Conservation (phyloP, 2,113 vertebrate genomes). For the Eretmodus cyanostictus region DNA sequence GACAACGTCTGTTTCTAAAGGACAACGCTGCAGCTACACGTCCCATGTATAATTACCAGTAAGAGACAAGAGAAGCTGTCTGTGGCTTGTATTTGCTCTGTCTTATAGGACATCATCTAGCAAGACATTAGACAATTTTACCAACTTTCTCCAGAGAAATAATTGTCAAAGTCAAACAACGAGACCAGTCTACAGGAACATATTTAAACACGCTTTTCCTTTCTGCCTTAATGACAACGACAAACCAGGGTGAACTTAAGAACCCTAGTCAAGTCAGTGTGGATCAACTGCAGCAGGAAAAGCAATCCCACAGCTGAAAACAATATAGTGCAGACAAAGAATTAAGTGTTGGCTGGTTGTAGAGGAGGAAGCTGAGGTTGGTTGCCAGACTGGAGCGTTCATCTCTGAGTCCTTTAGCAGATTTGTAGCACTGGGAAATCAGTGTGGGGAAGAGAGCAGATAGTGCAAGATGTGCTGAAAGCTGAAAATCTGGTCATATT, state of each 20-base stretch:
- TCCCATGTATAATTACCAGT: neutral
- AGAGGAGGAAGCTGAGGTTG: neutral
- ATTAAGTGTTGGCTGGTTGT: neutral
- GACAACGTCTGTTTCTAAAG: neutral
- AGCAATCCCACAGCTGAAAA: slow-evolving; percentile 2
- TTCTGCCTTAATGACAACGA: neutral
- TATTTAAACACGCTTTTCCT: neutral
- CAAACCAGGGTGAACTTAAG: neutral
- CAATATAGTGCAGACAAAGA: neutral
- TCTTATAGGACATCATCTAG: neutral
- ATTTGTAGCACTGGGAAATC: slow-evolving; percentile 21
- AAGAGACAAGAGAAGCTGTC: neutral
- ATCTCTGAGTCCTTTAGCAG: slow-evolving; percentile 14
- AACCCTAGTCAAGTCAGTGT: rapidly evolving
- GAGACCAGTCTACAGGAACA: neutral
- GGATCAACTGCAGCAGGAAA: neutral
- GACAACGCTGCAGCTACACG: neutral
- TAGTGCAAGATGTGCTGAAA: neutral
- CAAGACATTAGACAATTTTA: neutral
- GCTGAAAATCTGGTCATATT: slow-evolving; percentile 26
- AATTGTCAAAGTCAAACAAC: neutral
- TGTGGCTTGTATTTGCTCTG: neutral
- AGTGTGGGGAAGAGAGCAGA: neutral
- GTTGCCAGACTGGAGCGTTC: neutral
- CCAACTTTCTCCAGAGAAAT: neutral